Percentiles rank a stretch among this genome's conserved stretches.
Evolutionary conservation across 2,113 vertebrate species (phyloP).

Genomic region (Ptyas mucosa): DNA sequence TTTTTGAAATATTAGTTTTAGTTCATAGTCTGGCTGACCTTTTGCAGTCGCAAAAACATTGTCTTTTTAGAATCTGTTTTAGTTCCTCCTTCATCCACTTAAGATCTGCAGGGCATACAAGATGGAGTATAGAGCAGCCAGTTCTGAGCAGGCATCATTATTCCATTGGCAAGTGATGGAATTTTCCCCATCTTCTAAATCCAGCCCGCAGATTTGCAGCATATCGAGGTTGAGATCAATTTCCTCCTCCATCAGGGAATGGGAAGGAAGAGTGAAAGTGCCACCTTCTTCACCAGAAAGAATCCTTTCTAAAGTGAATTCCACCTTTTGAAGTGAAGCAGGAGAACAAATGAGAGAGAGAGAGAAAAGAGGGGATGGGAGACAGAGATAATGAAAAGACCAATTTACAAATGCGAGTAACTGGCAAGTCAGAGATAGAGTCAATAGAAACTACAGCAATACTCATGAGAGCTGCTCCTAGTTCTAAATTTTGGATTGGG

Average conservation of each 20-base stretch:
- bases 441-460: background rate
- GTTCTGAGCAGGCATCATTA: background rate
- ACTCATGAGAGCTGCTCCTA: background rate
- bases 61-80: background rate
- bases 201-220: background rate
- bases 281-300: constrained; percentile 3
- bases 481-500: background rate
- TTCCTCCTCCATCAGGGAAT: background rate
- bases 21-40: background rate
- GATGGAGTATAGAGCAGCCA: constrained; percentile 7
- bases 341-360: background rate
- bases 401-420: background rate
- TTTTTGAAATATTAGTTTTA: background rate
- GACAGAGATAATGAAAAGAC: background rate
- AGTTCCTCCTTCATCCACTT: background rate
- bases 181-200: background rate
- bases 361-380: background rate
- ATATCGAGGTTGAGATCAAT: background rate
- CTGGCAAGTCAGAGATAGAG: background rate
- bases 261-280: background rate
- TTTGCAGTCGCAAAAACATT: background rate
- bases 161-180: background rate
- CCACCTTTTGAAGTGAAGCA: background rate
- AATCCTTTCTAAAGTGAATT: constrained; percentile 7
- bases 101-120: constrained; percentile 13